A percentile compares a stretch with the other conserved stretches of the same genome.
Conservation (phyloP, 2,113 vertebrate genomes). For the Dicerorhinus sumatrensis region DNA sequence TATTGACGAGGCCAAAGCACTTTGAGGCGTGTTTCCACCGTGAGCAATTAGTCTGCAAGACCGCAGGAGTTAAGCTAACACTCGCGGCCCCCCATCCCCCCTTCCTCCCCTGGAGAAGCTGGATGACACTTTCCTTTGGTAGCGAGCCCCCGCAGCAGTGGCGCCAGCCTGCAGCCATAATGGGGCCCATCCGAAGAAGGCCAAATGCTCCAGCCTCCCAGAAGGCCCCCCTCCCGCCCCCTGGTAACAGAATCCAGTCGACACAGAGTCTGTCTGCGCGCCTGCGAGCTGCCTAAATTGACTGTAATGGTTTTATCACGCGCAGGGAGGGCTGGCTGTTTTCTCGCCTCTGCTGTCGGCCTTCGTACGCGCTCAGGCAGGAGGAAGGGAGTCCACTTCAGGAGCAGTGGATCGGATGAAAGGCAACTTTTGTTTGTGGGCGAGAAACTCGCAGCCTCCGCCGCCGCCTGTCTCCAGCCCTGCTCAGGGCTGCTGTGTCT, state of each 20-base stretch:
- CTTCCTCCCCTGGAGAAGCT: constrained; percentile 82
- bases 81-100: constrained; percentile 68
- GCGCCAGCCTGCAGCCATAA: constrained; percentile 93
- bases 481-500: not conserved
- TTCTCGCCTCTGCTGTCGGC: constrained; percentile 95
- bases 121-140: constrained; percentile 88
- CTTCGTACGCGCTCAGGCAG: constrained; percentile 87
- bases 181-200: constrained; percentile 81
- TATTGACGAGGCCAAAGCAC: constrained; percentile 92
- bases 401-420: constrained; percentile 91
- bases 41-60: constrained; percentile 88
- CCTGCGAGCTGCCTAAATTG: constrained; percentile 92
- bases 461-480: constrained; percentile 72
- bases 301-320: constrained; percentile 96
- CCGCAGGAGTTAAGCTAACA: constrained; percentile 83
- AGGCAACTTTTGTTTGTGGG: constrained; percentile 85
- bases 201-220: constrained; percentile 74
- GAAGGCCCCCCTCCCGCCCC: constrained; percentile 68
- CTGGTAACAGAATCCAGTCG: constrained; percentile 95
- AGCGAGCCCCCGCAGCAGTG: constrained; percentile 83
- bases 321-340: constrained; percentile 94
- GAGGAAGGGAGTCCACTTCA: constrained; percentile 89
- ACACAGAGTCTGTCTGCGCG: constrained; percentile 95
- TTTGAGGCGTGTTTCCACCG: constrained; percentile 89
- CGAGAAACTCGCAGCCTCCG: constrained; percentile 46